Conservation (phyloP, 2,797 vertebrate genomes). For the Gambusia yucatana region DNA sequence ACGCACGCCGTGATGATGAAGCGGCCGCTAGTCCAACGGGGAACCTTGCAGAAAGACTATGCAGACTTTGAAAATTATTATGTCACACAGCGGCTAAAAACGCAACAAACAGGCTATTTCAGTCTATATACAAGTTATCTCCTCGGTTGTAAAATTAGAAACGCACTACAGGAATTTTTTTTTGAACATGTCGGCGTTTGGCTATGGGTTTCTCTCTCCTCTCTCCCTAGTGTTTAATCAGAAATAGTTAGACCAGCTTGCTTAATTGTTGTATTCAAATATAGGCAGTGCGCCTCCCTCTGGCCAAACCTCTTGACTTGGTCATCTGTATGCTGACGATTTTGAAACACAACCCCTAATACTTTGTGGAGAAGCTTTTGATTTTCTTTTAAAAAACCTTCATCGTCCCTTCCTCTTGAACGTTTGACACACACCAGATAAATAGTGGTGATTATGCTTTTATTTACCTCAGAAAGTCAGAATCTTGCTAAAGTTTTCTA, state of each 20-base stretch:
- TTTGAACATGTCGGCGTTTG: not conserved
- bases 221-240: conserved; percentile 22
- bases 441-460: too few relatives aligned
- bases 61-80: conserved; percentile 20
- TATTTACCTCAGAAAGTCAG: too few relatives aligned
- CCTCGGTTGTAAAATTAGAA: conserved; percentile 34
- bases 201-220: conserved; percentile 11
- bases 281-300: conserved; percentile 69
- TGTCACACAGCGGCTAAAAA: conserved; percentile 22
- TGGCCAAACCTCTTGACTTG: conserved; percentile 57
- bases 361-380: conserved; percentile 46
- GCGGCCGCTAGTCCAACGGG: conserved; percentile 35
- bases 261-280: conserved; percentile 58
- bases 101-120: not conserved
- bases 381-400: conserved; percentile 15
- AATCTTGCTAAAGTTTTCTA: not conserved
- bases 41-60: conserved; percentile 30
- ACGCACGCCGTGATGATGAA: conserved; percentile 45
- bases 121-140: conserved; percentile 13
- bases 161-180: not conserved
- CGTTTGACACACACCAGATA: too few relatives aligned
- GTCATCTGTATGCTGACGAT: conserved; percentile 42
- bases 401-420: conserved; percentile 11
- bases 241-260: conserved; percentile 41
- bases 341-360: conserved; percentile 53